Conservation (phyloP, 2,113 vertebrate species). For the Tylochromis polylepis region DNA sequence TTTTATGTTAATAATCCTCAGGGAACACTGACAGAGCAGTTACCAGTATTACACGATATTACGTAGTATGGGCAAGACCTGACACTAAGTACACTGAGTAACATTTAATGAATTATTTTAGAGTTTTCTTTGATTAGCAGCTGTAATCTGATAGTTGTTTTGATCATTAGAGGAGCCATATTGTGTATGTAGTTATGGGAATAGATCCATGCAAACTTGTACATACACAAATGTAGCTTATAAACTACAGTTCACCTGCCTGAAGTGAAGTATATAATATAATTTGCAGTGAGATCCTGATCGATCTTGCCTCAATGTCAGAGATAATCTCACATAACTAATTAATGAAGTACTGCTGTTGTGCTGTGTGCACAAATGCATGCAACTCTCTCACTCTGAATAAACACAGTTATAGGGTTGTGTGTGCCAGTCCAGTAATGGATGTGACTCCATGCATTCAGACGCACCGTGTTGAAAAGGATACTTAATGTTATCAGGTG, state of each 20-base stretch:
- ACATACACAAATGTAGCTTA: neutral
- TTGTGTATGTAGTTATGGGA: neutral
- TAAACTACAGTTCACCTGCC: neutral
- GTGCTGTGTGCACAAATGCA: neutral
- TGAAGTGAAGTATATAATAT: neutral
- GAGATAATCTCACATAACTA: neutral
- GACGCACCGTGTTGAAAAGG: neutral
- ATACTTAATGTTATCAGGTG: neutral
- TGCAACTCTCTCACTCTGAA: neutral
- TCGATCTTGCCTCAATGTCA: neutral
- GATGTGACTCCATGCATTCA: neutral
- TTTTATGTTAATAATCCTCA: neutral
- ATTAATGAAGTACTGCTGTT: neutral
- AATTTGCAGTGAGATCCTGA: neutral
- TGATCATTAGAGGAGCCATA: neutral
- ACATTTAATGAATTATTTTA: neutral
- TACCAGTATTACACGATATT: neutral
- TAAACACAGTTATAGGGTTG: neutral
- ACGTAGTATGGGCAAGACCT: neutral
- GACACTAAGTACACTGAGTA: neutral
- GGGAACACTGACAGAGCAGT: neutral
- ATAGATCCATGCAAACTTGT: neutral
- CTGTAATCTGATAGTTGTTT: neutral
- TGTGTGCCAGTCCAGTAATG: neutral
- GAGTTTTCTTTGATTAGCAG: neutral